phyloP scores from a whole-genome alignment of 2,797 vertebrate species.

The Lithobates sylvaticus region DNA sequence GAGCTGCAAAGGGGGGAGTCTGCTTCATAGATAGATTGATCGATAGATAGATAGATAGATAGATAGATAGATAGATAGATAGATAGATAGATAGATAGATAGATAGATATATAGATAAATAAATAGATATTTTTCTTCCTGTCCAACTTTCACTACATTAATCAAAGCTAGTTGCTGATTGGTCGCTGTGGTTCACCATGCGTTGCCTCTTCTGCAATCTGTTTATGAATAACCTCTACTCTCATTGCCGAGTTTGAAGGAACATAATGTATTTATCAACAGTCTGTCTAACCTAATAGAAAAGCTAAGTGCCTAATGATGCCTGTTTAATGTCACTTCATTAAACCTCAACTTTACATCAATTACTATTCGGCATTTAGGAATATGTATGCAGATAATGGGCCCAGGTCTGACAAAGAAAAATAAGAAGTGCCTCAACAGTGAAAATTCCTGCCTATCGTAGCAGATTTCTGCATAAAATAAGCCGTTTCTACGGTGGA shows the following conservation, averaged over 20 bases:
- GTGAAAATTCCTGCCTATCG: conserved; percentile 26
- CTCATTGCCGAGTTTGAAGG: neutral
- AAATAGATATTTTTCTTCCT: too few relatives aligned
- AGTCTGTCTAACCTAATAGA: conserved; percentile 14
- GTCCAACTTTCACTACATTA: too few relatives aligned
- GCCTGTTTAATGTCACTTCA: conserved; percentile 61
- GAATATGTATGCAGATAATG: conserved; percentile 38
- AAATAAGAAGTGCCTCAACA: neutral
- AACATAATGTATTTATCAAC: conserved; percentile 48
- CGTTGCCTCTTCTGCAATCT: neutral
- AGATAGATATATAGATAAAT: too few relatives aligned
- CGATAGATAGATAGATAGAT: too few relatives aligned
- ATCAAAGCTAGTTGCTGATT: neutral
- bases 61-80: too few relatives aligned
- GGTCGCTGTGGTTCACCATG: neutral
- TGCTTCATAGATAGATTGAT: too few relatives aligned
- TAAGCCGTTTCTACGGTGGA: neutral
- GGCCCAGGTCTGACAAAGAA: conserved; percentile 20
- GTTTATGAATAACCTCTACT: neutral
- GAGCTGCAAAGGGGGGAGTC: too few relatives aligned
- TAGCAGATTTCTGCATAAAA: conserved; percentile 13
- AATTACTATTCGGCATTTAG: conserved; percentile 47
- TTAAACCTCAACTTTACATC: conserved; percentile 52
- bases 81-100: too few relatives aligned
- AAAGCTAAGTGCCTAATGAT: conserved; percentile 48